phyloP scores from a whole-genome alignment of 2,113 vertebrate genomes.

The Pan troglodytes region DNA sequence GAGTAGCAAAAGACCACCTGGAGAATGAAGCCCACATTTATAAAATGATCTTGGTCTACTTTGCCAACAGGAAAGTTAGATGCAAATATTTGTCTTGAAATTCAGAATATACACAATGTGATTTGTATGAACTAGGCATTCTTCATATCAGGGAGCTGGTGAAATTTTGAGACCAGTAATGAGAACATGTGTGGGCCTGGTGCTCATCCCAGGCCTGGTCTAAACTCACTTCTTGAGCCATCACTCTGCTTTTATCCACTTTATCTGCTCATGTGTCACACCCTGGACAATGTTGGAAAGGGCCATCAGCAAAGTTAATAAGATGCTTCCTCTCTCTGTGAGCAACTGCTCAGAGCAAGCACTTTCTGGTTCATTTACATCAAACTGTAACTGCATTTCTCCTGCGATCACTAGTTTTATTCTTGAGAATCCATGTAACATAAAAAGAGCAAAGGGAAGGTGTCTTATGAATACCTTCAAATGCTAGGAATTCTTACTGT shows the following conservation, averaged over 20 bases:
- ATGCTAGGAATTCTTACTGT: not conserved
- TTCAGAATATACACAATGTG: not conserved
- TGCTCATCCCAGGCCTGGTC: not conserved
- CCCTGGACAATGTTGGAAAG: not conserved
- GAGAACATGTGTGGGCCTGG: not conserved
- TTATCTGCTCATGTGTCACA: not conserved
- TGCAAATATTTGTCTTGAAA: not conserved
- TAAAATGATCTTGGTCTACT: not conserved
- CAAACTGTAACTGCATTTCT: not conserved
- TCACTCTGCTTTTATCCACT: not conserved
- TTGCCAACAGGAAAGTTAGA: not conserved
- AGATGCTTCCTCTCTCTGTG: not conserved
- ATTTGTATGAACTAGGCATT: not conserved
- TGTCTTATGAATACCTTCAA: not conserved
- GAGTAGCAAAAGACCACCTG: not conserved
- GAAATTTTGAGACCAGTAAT: not conserved
- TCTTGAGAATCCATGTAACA: constrained; percentile 11
- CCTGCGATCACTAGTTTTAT: not conserved
- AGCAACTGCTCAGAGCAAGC: not conserved
- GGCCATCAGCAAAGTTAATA: not conserved
- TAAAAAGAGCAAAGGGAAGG: not conserved
- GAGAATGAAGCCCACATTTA: not conserved
- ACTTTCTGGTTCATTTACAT: not conserved
- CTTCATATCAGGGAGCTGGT: not conserved
- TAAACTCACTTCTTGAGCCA: not conserved